phyloP scores from a whole-genome alignment of 2,888 invertebrate genomes.

The Protophormia terraenovae region DNA sequence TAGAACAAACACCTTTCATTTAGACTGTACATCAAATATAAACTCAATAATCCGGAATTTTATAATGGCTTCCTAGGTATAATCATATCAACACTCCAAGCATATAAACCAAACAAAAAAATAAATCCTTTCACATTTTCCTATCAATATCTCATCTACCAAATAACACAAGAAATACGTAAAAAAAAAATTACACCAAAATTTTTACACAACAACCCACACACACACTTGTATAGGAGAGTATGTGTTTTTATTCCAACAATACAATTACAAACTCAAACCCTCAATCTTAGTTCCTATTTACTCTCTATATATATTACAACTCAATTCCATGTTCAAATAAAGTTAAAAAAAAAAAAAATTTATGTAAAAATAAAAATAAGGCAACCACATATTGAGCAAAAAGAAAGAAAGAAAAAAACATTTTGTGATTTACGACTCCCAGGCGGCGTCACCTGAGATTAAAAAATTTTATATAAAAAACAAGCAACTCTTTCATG shows the following conservation, averaged over 20 bases:
- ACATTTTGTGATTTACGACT: slow-evolving; percentile 77
- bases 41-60: slow-evolving; percentile 67
- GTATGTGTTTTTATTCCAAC: not conserved
- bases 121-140: slow-evolving; percentile 66
- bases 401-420: slow-evolving; percentile 45
- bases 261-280: slow-evolving; percentile 61
- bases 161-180: slow-evolving; percentile 33
- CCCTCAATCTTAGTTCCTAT: not conserved
- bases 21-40: slow-evolving; percentile 67
- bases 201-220: not conserved
- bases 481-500: slow-evolving; percentile 66
- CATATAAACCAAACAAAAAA: slow-evolving; percentile 28
- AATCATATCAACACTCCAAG: slow-evolving; percentile 66
- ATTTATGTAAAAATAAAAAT: slow-evolving; percentile 41
- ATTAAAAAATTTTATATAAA: slow-evolving; percentile 75
- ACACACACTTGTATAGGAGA: not conserved
- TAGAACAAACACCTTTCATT: slow-evolving; percentile 60
- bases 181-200: slow-evolving; percentile 31
- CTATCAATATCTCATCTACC: slow-evolving; percentile 74
- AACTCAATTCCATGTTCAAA: slow-evolving; percentile 63
- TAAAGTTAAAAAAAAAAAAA: not conserved
- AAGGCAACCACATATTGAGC: slow-evolving; percentile 53
- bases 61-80: slow-evolving; percentile 67
- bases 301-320: slow-evolving; percentile 50
- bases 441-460: slow-evolving; percentile 81